Evolutionary conservation across 2,888 invertebrate genomes (phyloP), one percentile per base, ranked within the genome.

Genomic region (Stenotaenia linearis): DNA sequence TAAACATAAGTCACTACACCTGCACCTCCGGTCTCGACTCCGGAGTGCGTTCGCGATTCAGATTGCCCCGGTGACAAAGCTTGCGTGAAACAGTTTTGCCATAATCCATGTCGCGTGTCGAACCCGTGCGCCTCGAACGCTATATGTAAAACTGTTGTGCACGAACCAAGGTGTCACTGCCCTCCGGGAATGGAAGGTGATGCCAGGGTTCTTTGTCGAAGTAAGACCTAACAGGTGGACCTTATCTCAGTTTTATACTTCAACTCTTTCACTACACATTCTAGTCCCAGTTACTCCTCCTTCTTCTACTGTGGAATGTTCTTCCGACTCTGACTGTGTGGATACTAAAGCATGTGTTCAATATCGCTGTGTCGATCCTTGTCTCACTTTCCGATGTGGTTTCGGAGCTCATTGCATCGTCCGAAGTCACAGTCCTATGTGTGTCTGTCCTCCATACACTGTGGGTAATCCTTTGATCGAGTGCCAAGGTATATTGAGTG

Each of bases 261-360:
- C 35, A n/a, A 35, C 30, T 18, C 1, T 77, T 18, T 3, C 35
- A 7, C 45, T n/a, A n/a, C n/a, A n/a, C n/a, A n/a, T n/a, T n/a
- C n/a, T n/a, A 45, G 50, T 78, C 32, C 23, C 25, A 10, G 35
- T 37, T 35, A 37, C 77, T 35, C 75, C 37, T 56, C 78, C 32
- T 7, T 75, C 81, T 40, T 78, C 79, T 56, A 74, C 75, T 32
- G 79, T 80, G 37, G 81, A 81, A 76, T 82, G 82, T 40, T 35
- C 76, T 21, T 56, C 82, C 25, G 91, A 91, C 86, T 92, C 92
- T 85, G 92, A 92, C 87, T 95, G 95, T 88, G 93, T 93, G 85
- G 90, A 90, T 84, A 91, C 91, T 86, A 92, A 94, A 84, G 95
- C 96, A 85, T 96, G 96, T 90, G 92, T 92, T 88, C 95, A 95